These are phyloP conservation scores for Chorisops tibialis DNA, from an alignment of 2,888 invertebrate species.

Conservation along the genomic window DNA sequence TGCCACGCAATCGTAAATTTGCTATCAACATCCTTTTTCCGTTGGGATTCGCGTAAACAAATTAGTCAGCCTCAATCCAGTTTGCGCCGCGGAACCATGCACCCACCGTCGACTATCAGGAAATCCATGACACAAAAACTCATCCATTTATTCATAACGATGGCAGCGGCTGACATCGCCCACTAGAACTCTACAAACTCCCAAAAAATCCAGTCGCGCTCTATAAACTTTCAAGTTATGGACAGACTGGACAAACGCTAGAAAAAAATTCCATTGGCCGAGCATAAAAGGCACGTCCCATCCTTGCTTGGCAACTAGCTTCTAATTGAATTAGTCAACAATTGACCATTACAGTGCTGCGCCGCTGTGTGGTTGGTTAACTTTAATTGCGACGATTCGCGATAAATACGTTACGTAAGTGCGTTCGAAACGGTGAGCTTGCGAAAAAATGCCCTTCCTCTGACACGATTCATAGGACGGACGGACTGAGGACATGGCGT, in stretches of 20 bases:
- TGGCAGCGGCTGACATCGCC: background rate
- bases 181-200: background rate
- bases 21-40: too few relatives aligned
- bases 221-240: background rate
- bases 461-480: background rate
- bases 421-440: background rate
- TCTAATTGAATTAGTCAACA: constrained; percentile 24
- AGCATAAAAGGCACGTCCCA: background rate
- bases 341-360: background rate
- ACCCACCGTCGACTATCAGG: background rate
- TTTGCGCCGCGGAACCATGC: background rate
- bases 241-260: background rate
- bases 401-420: constrained; percentile 8
- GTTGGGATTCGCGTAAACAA: constrained; percentile 2
- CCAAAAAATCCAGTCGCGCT: background rate
- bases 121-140: background rate
- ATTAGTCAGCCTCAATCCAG: constrained; percentile 3
- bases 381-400: constrained; percentile 16
- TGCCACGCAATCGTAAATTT: too few relatives aligned
- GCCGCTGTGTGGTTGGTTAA: constrained; percentile 2
- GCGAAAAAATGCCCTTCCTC: constrained; percentile 17
- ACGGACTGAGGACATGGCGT: background rate
- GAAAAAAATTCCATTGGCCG: background rate
- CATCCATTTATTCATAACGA: background rate
- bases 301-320: constrained; percentile 9